Percentiles rank a stretch among this genome's conserved stretches.
Conservation (phyloP, 2,888 invertebrate genomes). For the Geophilus truncorum region DNA sequence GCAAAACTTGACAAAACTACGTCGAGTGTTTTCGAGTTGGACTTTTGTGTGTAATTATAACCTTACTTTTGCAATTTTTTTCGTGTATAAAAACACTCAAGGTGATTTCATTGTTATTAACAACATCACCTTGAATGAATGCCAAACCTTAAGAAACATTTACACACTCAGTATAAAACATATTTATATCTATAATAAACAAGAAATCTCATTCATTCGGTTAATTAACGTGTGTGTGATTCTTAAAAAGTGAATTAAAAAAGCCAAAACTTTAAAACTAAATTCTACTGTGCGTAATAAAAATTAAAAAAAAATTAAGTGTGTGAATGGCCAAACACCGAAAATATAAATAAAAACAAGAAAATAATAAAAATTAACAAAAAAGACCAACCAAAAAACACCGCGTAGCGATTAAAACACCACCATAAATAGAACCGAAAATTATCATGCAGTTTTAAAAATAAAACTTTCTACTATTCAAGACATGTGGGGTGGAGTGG, state of each 20-base stretch:
- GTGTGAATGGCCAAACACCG: constrained; percentile 3
- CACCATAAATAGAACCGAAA: neutral
- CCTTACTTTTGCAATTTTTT: too few relatives aligned
- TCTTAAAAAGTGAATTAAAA: neutral
- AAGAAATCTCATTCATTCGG: neutral
- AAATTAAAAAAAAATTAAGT: neutral
- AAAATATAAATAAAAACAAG: neutral
- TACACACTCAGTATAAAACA: neutral
- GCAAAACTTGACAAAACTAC: neutral
- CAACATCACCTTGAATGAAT: neutral
- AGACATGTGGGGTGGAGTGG: neutral
- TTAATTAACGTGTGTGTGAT: neutral
- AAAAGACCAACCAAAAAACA: constrained; percentile 25
- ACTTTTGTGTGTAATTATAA: neutral
- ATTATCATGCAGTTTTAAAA: constrained; percentile 32
- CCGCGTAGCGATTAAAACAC: constrained; percentile 25
- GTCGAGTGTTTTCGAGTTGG: constrained; percentile 8
- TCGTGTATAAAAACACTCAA: neutral
- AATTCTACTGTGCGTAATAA: neutral
- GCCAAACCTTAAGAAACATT: neutral
- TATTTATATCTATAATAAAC: neutral
- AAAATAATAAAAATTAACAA: neutral
- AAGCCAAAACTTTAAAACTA: neutral
- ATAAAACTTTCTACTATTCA: neutral
- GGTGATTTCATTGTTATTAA: neutral